phyloP scores from a whole-genome alignment of 2,888 invertebrate genomes.

The Eupithecia pulchellata region DNA sequence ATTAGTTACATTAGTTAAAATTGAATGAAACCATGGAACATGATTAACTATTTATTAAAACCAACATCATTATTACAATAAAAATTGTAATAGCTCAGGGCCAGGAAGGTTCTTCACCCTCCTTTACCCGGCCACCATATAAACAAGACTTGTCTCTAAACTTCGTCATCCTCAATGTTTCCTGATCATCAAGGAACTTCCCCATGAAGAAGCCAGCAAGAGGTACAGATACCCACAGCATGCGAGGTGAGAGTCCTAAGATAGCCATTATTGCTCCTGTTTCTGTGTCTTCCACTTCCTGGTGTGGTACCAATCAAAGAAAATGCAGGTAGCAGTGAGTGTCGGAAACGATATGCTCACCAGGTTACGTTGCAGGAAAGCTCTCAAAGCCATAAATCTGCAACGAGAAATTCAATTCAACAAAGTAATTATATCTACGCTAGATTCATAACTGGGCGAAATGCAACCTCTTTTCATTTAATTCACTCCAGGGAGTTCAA shows the following conservation, averaged over 20 bases:
- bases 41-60: slow-evolving; percentile 34
- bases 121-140: slow-evolving; percentile 88
- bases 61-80: slow-evolving; percentile 40
- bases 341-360: slow-evolving; percentile 89
- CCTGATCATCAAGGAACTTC: slow-evolving; percentile 87
- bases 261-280: slow-evolving; percentile 78
- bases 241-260: slow-evolving; percentile 84
- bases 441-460: not conserved
- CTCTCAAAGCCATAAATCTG: slow-evolving; percentile 83
- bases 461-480: not conserved
- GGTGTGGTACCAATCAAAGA: slow-evolving; percentile 90
- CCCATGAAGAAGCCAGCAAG: slow-evolving; percentile 86
- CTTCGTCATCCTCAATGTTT: slow-evolving; percentile 89
- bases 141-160: slow-evolving; percentile 93
- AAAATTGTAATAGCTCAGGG: slow-evolving; percentile 73
- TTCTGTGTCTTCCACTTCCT: slow-evolving; percentile 88
- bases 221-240: slow-evolving; percentile 82
- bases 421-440: not conserved
- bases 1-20: not conserved
- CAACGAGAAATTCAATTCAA: slow-evolving; percentile 10
- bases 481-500: too few species aligned
- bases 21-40: slow-evolving; percentile 10
- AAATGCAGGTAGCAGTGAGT: slow-evolving; percentile 85
- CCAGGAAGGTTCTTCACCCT: slow-evolving; percentile 91
- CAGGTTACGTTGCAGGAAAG: slow-evolving; percentile 86